phyloP scores from a whole-genome alignment of 92 coral and sea anemone genomes.

The Paramuricea clavata region DNA sequence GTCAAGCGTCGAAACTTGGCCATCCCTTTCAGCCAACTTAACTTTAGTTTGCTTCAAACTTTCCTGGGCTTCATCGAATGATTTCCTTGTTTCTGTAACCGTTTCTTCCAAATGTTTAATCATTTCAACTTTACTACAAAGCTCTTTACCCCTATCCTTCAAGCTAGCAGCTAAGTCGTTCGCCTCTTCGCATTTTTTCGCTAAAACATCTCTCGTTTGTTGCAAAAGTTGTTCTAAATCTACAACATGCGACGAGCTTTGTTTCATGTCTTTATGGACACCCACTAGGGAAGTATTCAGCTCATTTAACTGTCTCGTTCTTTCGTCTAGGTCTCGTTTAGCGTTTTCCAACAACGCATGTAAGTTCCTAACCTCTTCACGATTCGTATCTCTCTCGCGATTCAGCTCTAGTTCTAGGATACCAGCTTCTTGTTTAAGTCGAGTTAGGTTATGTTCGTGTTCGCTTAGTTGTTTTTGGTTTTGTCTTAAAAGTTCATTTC shows the following conservation, averaged over 20 bases:
- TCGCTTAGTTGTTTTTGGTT: conserved; percentile 80
- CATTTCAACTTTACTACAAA: conserved; percentile 79
- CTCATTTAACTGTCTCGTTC: conserved; percentile 84
- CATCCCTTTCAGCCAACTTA: background rate
- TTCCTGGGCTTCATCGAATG: conserved; percentile 67
- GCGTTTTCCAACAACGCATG: conserved; percentile 81
- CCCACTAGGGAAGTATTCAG: conserved; percentile 83
- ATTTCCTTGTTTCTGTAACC: conserved; percentile 72
- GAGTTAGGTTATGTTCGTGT: conserved; percentile 78
- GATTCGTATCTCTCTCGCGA: conserved; percentile 82
- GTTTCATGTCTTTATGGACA: conserved; percentile 94
- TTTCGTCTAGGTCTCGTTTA: conserved; percentile 77
- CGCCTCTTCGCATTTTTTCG: conserved; percentile 63
- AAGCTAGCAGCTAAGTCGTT: conserved; percentile 73
- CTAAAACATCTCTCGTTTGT: conserved; percentile 84
- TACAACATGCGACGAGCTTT: conserved; percentile 85
- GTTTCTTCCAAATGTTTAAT: conserved; percentile 88
- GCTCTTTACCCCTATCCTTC: conserved; percentile 79
- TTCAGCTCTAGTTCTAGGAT: conserved; percentile 83
- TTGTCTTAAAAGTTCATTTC: conserved; percentile 80
- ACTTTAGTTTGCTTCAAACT: conserved; percentile 59
- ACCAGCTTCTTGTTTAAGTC: conserved; percentile 87
- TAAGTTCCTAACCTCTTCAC: conserved; percentile 74
- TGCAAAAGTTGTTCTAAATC: conserved; percentile 94
- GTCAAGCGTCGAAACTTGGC: conserved; percentile 8